Evolutionary conservation across 2,888 invertebrate species (phyloP).

Genomic region (Tenthredo notha): DNA sequence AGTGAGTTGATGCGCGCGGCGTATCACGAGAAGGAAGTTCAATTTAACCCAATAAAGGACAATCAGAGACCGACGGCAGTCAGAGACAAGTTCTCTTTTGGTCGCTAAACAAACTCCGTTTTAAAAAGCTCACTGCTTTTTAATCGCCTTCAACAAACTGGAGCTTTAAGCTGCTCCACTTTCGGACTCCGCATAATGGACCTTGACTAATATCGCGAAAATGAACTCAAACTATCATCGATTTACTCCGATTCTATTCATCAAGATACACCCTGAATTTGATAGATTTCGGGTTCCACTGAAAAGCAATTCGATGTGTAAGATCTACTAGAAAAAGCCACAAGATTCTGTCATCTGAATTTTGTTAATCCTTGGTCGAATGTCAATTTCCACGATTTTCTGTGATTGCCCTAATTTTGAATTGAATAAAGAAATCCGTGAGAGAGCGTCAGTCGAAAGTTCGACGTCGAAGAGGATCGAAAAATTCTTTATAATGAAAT

Average conservation of each 20-base stretch:
- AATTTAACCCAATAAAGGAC: slow-evolving; percentile 79
- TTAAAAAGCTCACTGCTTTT: slow-evolving; percentile 51
- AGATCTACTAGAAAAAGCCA: background rate
- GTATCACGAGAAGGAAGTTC: slow-evolving; percentile 79
- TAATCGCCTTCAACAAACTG: slow-evolving; percentile 30
- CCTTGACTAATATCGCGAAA: background rate
- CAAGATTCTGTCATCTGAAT: background rate
- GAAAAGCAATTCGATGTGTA: background rate
- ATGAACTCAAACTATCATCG: background rate
- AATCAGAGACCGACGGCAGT: slow-evolving; percentile 78
- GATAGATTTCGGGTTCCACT: background rate
- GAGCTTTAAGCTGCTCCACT: background rate
- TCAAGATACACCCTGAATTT: background rate
- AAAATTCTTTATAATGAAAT: background rate
- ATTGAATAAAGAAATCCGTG: background rate
- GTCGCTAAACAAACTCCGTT: slow-evolving; percentile 52
- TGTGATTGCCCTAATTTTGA: background rate
- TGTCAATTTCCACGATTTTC: background rate
- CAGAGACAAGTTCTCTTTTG: slow-evolving; percentile 65
- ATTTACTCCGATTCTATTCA: background rate
- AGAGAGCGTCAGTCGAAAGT: background rate
- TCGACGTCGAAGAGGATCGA: background rate
- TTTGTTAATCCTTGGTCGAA: background rate
- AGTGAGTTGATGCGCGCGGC: slow-evolving; percentile 78
- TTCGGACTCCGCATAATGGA: background rate